phyloP scores from a whole-genome alignment of 1,140 invertebrate species.

The Pararge aegeria region DNA sequence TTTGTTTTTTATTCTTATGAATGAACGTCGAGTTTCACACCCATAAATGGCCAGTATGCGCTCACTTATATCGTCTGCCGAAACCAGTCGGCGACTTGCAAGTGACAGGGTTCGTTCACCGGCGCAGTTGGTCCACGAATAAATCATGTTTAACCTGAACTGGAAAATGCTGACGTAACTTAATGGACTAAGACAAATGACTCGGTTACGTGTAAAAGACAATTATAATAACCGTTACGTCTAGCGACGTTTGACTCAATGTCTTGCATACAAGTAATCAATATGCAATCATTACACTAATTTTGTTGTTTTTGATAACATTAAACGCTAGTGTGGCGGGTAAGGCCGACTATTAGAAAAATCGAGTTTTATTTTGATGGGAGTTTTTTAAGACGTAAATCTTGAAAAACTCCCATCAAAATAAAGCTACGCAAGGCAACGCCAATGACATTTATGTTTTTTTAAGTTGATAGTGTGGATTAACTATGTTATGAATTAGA shows the following conservation, averaged over 20 bases:
- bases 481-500: too few species aligned
- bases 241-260: not conserved
- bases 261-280: not conserved
- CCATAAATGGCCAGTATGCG: constrained; percentile 62
- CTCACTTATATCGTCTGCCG: constrained; percentile 60
- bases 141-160: constrained; percentile 54
- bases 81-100: constrained; percentile 63
- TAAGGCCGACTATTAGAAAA: too few species aligned
- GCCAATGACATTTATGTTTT: too few species aligned
- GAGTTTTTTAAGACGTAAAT: too few species aligned
- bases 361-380: too few species aligned
- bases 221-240: constrained; percentile 4
- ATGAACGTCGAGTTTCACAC: constrained; percentile 52
- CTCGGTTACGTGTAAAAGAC: constrained; percentile 8
- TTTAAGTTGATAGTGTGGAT: too few species aligned
- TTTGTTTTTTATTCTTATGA: constrained; percentile 42
- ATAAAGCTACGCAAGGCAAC: too few species aligned
- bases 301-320: too few species aligned
- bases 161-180: constrained; percentile 37
- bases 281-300: too few species aligned
- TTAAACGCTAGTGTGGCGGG: too few species aligned
- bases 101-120: constrained; percentile 75
- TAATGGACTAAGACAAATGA: constrained; percentile 25
- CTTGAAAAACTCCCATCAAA: too few species aligned
- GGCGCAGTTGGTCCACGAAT: constrained; percentile 51